A percentile compares a stretch with the other conserved stretches of the same genome.
phyloP scores from a whole-genome alignment of 2,113 vertebrate genomes.

The Hemiprocne comata region DNA sequence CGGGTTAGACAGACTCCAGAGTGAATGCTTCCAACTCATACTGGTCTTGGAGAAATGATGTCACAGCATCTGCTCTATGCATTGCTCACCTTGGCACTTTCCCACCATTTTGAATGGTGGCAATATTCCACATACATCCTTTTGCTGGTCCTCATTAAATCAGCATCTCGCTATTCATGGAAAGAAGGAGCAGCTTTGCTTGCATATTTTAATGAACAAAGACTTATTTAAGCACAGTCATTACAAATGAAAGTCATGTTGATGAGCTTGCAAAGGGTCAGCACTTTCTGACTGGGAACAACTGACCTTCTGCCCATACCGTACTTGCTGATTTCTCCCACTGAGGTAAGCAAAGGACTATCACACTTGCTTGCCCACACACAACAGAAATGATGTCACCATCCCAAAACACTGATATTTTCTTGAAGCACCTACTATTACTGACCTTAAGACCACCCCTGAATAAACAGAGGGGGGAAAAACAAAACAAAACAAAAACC shows the following conservation, averaged over 20 bases:
- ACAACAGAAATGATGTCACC: slow-evolving; percentile 55
- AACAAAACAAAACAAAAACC: neutral
- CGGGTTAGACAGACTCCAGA: neutral
- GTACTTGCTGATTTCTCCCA: slow-evolving; percentile 50
- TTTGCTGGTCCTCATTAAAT: slow-evolving; percentile 55
- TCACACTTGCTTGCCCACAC: slow-evolving; percentile 58
- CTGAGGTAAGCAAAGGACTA: slow-evolving; percentile 50
- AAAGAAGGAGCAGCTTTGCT: slow-evolving; percentile 56
- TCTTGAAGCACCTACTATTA: slow-evolving; percentile 60
- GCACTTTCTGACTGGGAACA: slow-evolving; percentile 60
- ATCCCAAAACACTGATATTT: slow-evolving; percentile 56
- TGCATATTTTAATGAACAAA: slow-evolving; percentile 68
- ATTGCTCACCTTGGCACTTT: slow-evolving; percentile 23
- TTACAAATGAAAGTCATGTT: slow-evolving; percentile 65
- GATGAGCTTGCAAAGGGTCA: slow-evolving; percentile 67
- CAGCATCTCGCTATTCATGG: neutral
- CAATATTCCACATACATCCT: slow-evolving; percentile 15
- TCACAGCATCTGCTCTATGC: neutral
- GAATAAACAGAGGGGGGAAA: slow-evolving; percentile 19
- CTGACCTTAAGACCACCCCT: slow-evolving; percentile 68
- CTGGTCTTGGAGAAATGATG: slow-evolving; percentile 1
- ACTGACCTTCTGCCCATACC: slow-evolving; percentile 56
- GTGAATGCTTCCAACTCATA: neutral
- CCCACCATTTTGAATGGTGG: slow-evolving; percentile 1
- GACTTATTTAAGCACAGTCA: slow-evolving; percentile 60